Evolutionary conservation across 2,113 vertebrate species (phyloP), one percentile per base, ranked within the genome.

Genomic region (Leiothrix lutea): DNA sequence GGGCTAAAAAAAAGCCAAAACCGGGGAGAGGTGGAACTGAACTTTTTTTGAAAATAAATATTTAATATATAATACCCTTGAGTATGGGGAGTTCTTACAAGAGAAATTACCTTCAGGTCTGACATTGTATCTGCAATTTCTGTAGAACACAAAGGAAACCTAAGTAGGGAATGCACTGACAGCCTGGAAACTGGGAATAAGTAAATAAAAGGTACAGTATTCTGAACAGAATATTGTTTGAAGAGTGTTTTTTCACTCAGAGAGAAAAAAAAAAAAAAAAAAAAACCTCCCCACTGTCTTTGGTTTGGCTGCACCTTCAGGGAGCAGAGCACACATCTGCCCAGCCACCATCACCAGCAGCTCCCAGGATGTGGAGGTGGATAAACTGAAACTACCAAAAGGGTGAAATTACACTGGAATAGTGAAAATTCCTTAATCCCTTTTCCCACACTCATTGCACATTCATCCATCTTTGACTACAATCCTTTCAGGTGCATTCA

Each of bases 251-350:
- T 77, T 73, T 47, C 36, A 42, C 9, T 26, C 12, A 70, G 14
- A 73, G 35, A 18, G 13, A 2, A 7, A 51, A 57, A 42, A 61
- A 54, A 6, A 25, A 20, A 25, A 11, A 28, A 28, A 28, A 11
- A 33, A 57, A 35, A 4, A 1, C 7, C 17, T 86, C 14, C 29
- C 8, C 22, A 5, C 15, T 35, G 24, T 23, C 15, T 1, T 1
- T 47, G 26, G 26, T 90, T 73, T 73, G 45, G 13, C 29, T 57
- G n/a, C 17, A 78, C 9, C 50, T 87, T 53, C 36, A 62, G 28
- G 45, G 25, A 48, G 61, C 62, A 88, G 31, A 81, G 51, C 70
- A 74, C 35, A 36, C 22, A 57, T 19, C 64, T 65, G 67, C 69
- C 24, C 42, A 58, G 74, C 3, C 47, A 73, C 60, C 50, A 78